phyloP scores from a whole-genome alignment of 2,113 vertebrate genomes.

The Columba janthina region DNA sequence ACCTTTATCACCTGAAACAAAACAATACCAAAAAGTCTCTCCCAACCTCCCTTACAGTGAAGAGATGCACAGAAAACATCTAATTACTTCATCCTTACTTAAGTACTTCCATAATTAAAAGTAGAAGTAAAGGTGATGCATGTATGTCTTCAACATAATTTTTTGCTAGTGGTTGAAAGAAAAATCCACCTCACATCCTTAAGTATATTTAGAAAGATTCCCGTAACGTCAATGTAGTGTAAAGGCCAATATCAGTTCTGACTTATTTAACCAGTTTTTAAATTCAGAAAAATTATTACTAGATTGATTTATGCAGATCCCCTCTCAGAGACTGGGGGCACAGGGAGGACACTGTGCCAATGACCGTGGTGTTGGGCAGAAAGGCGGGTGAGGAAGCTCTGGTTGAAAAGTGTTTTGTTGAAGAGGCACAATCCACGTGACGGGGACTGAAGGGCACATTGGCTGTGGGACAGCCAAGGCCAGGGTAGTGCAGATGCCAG shows the following conservation, averaged over 20 bases:
- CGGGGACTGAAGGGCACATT: not conserved
- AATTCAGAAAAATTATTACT: not conserved
- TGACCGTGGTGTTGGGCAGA: not conserved
- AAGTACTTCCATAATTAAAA: not conserved
- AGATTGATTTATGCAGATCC: not conserved
- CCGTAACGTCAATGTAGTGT: not conserved
- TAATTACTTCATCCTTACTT: not conserved
- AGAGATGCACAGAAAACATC: not conserved
- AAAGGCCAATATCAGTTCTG: not conserved
- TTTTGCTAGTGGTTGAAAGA: not conserved
- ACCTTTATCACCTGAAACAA: not conserved
- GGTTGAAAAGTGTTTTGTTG: not conserved
- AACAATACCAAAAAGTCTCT: not conserved
- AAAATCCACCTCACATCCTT: not conserved
- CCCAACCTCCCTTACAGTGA: not conserved
- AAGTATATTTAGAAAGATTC: not conserved
- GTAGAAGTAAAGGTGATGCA: not conserved
- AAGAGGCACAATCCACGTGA: not conserved
- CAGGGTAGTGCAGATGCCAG: not conserved
- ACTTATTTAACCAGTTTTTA: not conserved
- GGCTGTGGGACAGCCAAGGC: not conserved
- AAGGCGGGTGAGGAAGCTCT: not conserved
- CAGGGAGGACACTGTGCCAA: not conserved
- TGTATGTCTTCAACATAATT: not conserved
- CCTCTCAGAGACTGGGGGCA: not conserved